A percentile compares a stretch with the other conserved stretches of the same genome.
phyloP scores from a whole-genome alignment of 2,113 vertebrate genomes.

The Perca schrenkii region DNA sequence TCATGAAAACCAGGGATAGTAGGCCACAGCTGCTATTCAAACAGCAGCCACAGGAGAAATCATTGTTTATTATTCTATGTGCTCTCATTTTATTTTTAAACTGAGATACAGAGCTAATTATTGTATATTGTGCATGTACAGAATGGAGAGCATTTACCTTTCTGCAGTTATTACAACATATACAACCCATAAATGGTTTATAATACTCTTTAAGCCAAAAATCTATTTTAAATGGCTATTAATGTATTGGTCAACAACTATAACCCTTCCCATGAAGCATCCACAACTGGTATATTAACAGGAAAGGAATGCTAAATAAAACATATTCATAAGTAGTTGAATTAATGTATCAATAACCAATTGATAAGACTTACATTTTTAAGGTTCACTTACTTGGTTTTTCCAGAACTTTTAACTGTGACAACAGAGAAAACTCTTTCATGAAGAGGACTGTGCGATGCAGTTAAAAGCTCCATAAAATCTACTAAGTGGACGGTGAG shows the following conservation, averaged over 20 bases:
- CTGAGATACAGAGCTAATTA: neutral
- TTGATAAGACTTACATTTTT: too few species aligned
- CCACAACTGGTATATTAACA: neutral
- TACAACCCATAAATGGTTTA: neutral
- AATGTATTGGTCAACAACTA: neutral
- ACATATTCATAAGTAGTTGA: neutral
- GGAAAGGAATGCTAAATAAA: neutral
- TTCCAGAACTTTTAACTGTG: too few species aligned
- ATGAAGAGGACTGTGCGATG: too few species aligned
- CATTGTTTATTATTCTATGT: neutral
- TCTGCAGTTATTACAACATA: neutral
- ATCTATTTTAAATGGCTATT: neutral
- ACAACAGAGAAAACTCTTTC: too few species aligned
- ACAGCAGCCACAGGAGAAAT: neutral
- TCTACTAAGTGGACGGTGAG: neutral
- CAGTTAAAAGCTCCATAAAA: neutral
- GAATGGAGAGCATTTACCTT: neutral
- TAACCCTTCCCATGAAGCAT: neutral
- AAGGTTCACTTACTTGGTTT: too few species aligned
- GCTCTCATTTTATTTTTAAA: neutral
- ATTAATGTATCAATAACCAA: neutral
- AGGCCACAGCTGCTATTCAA: neutral
- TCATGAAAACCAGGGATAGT: neutral
- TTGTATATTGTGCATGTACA: neutral
- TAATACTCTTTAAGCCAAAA: neutral